A percentile compares a stretch with the other conserved stretches of the same genome.
These are phyloP conservation scores for Pachycephala philippinensis DNA, from an alignment of 2,113 vertebrate species.

Conservation along the genomic window DNA sequence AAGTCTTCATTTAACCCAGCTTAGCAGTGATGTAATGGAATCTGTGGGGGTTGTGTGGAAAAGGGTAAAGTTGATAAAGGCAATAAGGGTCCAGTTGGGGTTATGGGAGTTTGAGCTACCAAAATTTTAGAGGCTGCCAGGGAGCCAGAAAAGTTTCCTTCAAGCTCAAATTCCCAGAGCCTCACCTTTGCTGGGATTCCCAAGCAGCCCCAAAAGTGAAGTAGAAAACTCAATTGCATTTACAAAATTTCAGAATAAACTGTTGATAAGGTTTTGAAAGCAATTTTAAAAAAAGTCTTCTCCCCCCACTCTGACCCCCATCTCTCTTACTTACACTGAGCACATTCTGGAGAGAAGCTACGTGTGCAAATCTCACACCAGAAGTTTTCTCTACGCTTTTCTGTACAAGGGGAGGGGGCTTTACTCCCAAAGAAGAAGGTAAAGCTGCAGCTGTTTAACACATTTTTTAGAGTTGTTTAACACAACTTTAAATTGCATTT, in stretches of 20 bases:
- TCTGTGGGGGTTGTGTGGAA: neutral
- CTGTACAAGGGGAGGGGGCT: neutral
- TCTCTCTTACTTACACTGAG: neutral
- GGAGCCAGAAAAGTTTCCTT: neutral
- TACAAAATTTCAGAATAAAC: neutral
- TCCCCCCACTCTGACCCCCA: fast-evolving
- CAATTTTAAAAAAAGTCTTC: neutral
- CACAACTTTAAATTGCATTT: neutral
- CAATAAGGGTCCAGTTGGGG: neutral
- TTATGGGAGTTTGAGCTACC: neutral
- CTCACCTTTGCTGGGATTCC: neutral
- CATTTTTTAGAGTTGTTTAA: neutral
- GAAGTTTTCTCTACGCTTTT: neutral
- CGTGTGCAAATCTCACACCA: neutral
- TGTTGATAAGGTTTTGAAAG: neutral
- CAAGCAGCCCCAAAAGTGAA: neutral
- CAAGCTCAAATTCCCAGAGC: neutral
- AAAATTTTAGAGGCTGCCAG: neutral
- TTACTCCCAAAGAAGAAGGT: neutral
- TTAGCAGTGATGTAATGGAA: neutral
- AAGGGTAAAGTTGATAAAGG: neutral
- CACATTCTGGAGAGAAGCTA: neutral
- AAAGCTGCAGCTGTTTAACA: neutral
- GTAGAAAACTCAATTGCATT: neutral
- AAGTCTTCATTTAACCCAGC: neutral